Evolutionary conservation across 2,888 invertebrate species (phyloP).

Genomic region (Epicampocera succincta): DNA sequence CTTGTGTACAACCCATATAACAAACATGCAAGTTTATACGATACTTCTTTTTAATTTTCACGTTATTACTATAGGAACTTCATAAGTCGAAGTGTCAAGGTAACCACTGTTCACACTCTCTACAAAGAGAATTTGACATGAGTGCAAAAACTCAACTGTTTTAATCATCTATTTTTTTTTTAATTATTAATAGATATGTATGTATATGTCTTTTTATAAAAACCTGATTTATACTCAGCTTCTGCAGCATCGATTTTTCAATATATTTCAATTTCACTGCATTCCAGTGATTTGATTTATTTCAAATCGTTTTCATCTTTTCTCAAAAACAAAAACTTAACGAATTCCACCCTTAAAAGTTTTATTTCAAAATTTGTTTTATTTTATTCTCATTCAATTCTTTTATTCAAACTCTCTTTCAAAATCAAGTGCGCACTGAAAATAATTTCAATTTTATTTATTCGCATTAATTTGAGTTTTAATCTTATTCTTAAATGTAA

Average conservation of each 20-base stretch:
- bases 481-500: neutral
- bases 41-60: no score
- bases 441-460: conserved; percentile 30
- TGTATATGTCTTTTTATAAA: no score
- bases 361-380: conserved; percentile 27
- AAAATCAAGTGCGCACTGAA: conserved; percentile 52
- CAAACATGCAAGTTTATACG: no score
- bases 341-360: conserved; percentile 40
- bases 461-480: conserved; percentile 3
- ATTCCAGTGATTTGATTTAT: conserved; percentile 4
- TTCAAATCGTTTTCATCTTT: conserved; percentile 5
- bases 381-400: conserved; percentile 43
- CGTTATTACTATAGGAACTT: no score
- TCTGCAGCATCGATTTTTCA: conserved; percentile 15
- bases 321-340: conserved; percentile 2
- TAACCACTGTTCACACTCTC: no score
- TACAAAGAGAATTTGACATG: no score
- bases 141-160: no score
- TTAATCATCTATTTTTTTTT: neutral
- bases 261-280: conserved; percentile 40
- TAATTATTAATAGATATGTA: neutral
- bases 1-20: no score
- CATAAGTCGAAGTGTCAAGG: no score
- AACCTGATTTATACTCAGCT: neutral
- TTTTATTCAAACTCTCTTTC: conserved; percentile 55